Conservation (phyloP, 2,888 invertebrate genomes). For the Stenodema calcarata region DNA sequence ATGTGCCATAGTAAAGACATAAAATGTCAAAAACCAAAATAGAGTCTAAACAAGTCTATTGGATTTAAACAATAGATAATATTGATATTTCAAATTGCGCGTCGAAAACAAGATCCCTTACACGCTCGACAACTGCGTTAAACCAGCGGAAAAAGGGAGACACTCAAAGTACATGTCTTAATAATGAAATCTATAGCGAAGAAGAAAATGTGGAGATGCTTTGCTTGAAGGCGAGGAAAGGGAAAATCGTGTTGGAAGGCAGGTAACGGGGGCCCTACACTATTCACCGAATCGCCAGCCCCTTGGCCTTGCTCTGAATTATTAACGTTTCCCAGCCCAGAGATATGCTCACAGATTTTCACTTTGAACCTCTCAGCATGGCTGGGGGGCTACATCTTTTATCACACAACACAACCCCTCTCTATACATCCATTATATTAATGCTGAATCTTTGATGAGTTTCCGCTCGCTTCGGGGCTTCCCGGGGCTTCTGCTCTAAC, state of each 20-base stretch:
- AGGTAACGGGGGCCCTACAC: background rate
- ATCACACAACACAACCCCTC: conserved; percentile 45
- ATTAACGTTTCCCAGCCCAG: conserved; percentile 24
- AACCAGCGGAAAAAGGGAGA: background rate
- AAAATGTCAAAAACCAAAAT: too few species aligned
- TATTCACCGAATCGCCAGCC: conserved; percentile 46
- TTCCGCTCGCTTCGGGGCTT: conserved; percentile 18
- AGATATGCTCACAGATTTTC: conserved; percentile 50
- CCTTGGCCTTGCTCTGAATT: conserved; percentile 29
- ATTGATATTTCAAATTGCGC: too few species aligned
- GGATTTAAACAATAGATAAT: too few species aligned
- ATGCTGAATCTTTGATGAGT: conserved; percentile 37
- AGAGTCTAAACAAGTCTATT: too few species aligned
- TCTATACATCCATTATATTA: conserved; percentile 47
- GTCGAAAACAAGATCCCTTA: too few species aligned
- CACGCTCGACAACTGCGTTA: background rate
- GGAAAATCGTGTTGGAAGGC: conserved; percentile 10
- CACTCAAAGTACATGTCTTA: background rate
- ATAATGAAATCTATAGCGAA: conserved; percentile 4
- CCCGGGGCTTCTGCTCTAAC: background rate
- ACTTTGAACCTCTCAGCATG: conserved; percentile 32
- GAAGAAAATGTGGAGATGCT: conserved; percentile 12
- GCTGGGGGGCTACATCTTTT: conserved; percentile 44
- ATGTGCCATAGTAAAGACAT: too few species aligned
- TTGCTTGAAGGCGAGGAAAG: background rate